Base-by-base conservation (phyloP, 2,797 vertebrate genomes). In the Brachyrhaphis roseni region DNA sequence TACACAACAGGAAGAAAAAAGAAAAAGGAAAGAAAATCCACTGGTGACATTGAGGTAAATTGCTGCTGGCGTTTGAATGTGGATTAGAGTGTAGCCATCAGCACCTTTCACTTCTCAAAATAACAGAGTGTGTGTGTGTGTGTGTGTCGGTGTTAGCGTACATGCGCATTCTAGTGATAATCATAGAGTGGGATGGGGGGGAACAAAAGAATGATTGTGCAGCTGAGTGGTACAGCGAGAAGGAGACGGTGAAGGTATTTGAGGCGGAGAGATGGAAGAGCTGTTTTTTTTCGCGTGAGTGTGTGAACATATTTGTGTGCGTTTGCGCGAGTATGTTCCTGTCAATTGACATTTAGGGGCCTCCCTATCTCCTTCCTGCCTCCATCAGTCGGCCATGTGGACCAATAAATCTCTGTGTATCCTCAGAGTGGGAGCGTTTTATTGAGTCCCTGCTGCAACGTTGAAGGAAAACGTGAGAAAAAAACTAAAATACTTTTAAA, bases 271-370 rank as follows among this genome's bases (percentile, higher is more conserved):
- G 26, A 79, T 59, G 39, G 31, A n/a, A 1, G 34, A 43, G 41
- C 39, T 76, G n/a, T 5, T 68, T 13, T 3, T 74, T 72, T 57
- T 15, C n/a, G 64, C 13, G 28, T 13, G 1, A 66, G 16, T 66
- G 51, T 70, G 64, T 72, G 53, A 46, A 41, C n/a, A 15, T 78
- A 23, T 55, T n/a, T 12, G 6, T n/a, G n/a, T 11, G 20, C 51
- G 53, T 64, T 15, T 80, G 46, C 1, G 6, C 20, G 8, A 77
- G 74, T 78, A 72, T 79, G 68, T 75, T 76, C 47, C 76, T 62
- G 71, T 90, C 74, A 78, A 74, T 78, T 89, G 87, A 82, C 90
- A 86, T 88, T 88, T 83, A 87, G 86, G 86, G 75, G 77, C 79
- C 86, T 87, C 49, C 75, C 68, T 53, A 79, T 80, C 78, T 82